Evolutionary conservation across 1,140 invertebrate species (phyloP), one percentile per base, ranked within the genome.

Genomic region (Pseudomyrmex sp.): DNA sequence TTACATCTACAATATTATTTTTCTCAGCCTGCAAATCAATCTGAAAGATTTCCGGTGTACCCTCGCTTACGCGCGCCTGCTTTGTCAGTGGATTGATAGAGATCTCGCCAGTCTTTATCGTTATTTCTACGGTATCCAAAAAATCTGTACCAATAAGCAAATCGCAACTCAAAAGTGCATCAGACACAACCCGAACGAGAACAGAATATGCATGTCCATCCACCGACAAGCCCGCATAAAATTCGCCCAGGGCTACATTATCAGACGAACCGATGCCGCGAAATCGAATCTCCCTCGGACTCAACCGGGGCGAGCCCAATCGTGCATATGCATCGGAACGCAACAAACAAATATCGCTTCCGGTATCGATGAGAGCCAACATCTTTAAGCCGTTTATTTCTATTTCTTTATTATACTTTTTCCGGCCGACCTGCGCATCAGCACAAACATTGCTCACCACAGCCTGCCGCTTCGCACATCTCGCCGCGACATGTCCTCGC

Each of bases 101-200:
- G 7, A 73, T 46, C 8, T 46, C 46, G 1, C 77, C 58, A 1
- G 35, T 10, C 2, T 44, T 52, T 1, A 62, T 8, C 0, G 0
- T 61, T 5, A 62, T 4, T 0, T 80, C 20, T 0, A 63, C 10
- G 0, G 2, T 44, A 2, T 69, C 62, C 5, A 80, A 1, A 50
- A 86, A 86, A 46, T 86, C 75, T 20, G 69, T 70, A 8, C 73
- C 85, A 12, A 86, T 66, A 12, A 84, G 48, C 26, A 86, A 68
- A 10, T 48, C 66, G n/a, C 66, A 44, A 9, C 23, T 68, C 15
- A 75, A 58, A 10, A 70, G 48, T 4, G 15, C 13, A 61, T 86
- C 63, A 7, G 70, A 61, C 15, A 75, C 70, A 3, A 86, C 72
- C 48, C 58, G 48, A 10, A 73, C 7, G 56, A 75, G 58, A 77